Conservation (phyloP, 2,113 vertebrate genomes). For the Thalassoma bifasciatum region DNA sequence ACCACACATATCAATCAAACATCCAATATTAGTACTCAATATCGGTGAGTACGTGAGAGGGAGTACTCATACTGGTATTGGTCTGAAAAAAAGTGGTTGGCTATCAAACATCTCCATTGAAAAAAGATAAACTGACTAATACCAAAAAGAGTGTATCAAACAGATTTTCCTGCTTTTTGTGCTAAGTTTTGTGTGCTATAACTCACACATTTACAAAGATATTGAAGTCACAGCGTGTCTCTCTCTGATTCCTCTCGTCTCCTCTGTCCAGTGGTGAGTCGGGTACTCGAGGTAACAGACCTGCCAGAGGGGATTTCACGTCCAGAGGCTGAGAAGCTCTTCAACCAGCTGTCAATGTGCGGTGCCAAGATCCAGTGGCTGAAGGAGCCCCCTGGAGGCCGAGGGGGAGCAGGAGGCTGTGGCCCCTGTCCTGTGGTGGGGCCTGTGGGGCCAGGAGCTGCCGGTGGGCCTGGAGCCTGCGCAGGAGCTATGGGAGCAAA, state of each 20-base stretch:
- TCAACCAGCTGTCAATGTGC: conserved; percentile 95
- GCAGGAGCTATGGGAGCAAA: conserved; percentile 73
- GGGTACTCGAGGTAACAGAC: conserved; percentile 96
- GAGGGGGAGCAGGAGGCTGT: conserved; percentile 60
- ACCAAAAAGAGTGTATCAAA: too few relatives aligned
- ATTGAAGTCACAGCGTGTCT: neutral
- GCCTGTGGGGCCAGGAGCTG: conserved; percentile 44
- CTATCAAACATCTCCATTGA: too few relatives aligned
- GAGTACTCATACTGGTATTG: too few relatives aligned
- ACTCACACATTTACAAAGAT: too few relatives aligned
- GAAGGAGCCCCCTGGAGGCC: conserved; percentile 89
- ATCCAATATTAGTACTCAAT: too few relatives aligned
- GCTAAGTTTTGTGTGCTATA: too few relatives aligned
- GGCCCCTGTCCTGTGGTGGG: conserved; percentile 51
- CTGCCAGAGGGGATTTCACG: conserved; percentile 97
- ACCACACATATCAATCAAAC: too few relatives aligned
- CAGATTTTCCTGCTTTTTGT: too few relatives aligned
- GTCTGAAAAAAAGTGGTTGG: too few relatives aligned
- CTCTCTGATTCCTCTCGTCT: neutral
- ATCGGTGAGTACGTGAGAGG: too few relatives aligned
- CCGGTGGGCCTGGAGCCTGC: conserved; percentile 49
- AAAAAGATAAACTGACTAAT: too few relatives aligned
- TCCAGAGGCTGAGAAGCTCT: conserved; percentile 95
- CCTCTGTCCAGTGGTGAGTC: conserved; percentile 88
- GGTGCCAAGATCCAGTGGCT: conserved; percentile 99